These are phyloP conservation scores for Taphrorychus bicolor DNA, from an alignment of 2,888 invertebrate genomes.

Conservation along the genomic window DNA sequence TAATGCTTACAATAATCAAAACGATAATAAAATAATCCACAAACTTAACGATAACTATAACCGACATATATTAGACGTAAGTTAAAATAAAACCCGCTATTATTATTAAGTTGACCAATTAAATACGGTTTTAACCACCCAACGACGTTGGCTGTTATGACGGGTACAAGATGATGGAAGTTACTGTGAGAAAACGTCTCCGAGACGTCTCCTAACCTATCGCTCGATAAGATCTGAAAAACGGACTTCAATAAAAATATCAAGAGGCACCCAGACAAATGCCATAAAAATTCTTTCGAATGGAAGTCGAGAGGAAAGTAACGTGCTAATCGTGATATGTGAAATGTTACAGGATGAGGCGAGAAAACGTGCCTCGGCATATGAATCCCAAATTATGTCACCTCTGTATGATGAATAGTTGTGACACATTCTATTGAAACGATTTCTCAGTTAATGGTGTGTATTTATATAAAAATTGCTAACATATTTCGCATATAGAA, in stretches of 20 bases:
- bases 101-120: constrained; percentile 31
- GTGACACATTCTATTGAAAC: too few species aligned
- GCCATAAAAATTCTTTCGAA: constrained; percentile 49
- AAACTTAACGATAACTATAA: constrained; percentile 26
- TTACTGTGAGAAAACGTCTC: constrained; percentile 45
- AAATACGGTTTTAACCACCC: constrained; percentile 25
- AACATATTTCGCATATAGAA: too few species aligned
- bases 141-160: constrained; percentile 14
- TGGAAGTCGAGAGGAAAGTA: constrained; percentile 36
- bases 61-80: constrained; percentile 32
- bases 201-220: constrained; percentile 40
- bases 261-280: constrained; percentile 48
- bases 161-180: constrained; percentile 33
- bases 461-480: too few species aligned
- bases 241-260: constrained; percentile 51
- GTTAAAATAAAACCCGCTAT: constrained; percentile 31
- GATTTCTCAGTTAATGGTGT: too few species aligned
- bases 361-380: not conserved
- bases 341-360: constrained; percentile 5
- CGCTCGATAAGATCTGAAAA: constrained; percentile 47
- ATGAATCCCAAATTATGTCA: not conserved
- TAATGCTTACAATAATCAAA: constrained; percentile 21
- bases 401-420: not conserved
- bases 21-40: constrained; percentile 30
- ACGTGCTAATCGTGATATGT: constrained; percentile 42